Conservation (phyloP, 2,113 vertebrate genomes). For the Donacobius atricapilla region DNA sequence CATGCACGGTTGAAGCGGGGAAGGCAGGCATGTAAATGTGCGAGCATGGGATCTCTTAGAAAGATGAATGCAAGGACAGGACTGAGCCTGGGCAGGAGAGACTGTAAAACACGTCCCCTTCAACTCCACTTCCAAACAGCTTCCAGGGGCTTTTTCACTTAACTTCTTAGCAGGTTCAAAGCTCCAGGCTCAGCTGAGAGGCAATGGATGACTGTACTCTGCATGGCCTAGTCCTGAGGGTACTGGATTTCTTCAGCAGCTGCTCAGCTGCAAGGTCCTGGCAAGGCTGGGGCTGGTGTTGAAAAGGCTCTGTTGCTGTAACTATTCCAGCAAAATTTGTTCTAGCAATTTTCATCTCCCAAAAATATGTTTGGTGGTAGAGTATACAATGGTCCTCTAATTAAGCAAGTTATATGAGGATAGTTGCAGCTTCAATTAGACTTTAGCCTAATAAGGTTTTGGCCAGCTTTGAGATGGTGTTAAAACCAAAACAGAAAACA, state of each 20-base stretch:
- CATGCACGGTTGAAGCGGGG: background rate
- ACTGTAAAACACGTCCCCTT: background rate
- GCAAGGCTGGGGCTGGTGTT: background rate
- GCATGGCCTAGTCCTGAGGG: background rate
- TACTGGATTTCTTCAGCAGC: background rate
- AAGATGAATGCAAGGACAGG: background rate
- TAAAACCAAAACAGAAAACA: conserved; percentile 40
- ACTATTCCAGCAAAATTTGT: conserved; percentile 32
- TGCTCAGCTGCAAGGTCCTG: background rate
- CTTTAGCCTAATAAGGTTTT: conserved; percentile 26
- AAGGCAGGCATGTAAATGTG: conserved; percentile 14
- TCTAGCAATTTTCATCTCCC: conserved; percentile 8
- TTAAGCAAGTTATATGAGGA: conserved; percentile 13
- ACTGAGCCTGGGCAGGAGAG: background rate
- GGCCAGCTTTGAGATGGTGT: background rate
- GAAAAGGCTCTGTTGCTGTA: background rate
- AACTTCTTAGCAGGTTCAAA: background rate
- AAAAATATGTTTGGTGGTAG: conserved; percentile 15
- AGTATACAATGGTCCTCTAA: conserved; percentile 37
- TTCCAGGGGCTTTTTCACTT: background rate
- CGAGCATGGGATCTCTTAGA: background rate
- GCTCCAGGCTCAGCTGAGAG: background rate
- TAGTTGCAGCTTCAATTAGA: conserved; percentile 46
- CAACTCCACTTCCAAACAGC: background rate
- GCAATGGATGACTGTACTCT: background rate